Conservation (phyloP, 92 coral and sea anemone genomes). For the Desmophyllum pertusum region DNA sequence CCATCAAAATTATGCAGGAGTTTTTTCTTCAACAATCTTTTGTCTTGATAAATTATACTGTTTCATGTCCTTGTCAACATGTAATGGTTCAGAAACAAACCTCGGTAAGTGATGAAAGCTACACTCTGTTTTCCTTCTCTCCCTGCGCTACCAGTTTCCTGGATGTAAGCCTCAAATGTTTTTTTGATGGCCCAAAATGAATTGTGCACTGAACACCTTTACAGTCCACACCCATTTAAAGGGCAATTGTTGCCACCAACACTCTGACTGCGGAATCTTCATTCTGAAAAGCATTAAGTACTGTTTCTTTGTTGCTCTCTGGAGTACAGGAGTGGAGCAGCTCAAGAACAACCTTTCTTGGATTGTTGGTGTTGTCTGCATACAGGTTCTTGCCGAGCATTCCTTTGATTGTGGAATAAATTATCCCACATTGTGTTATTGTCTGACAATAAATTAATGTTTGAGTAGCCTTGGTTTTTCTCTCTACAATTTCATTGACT, state of each 20-base stretch:
- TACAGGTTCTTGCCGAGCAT: constrained; percentile 57
- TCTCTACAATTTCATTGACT: constrained; percentile 48
- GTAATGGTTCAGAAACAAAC: constrained; percentile 24
- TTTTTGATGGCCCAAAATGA: constrained; percentile 74
- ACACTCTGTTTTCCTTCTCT: constrained; percentile 66
- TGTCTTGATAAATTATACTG: constrained; percentile 45
- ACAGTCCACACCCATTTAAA: constrained; percentile 67
- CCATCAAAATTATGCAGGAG: constrained; percentile 47
- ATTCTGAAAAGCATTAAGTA: constrained; percentile 46
- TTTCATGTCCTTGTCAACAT: constrained; percentile 58
- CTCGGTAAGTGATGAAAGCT: constrained; percentile 45
- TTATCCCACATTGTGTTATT: constrained; percentile 61
- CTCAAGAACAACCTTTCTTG: constrained; percentile 50
- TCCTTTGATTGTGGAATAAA: constrained; percentile 60
- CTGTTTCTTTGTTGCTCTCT: constrained; percentile 37
- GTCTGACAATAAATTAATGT: constrained; percentile 80
- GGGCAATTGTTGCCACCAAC: constrained; percentile 69
- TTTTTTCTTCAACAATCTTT: constrained; percentile 49
- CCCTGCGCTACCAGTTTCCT: constrained; percentile 75
- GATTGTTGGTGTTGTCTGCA: constrained; percentile 12
- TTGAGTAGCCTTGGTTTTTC: constrained; percentile 28
- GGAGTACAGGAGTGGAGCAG: constrained; percentile 71
- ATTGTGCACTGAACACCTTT: constrained; percentile 51
- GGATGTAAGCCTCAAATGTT: constrained; percentile 63
- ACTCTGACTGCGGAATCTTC: constrained; percentile 36